These are phyloP conservation scores for Cyclophora punctaria DNA, from an alignment of 2,888 invertebrate genomes.

Conservation along the genomic window DNA sequence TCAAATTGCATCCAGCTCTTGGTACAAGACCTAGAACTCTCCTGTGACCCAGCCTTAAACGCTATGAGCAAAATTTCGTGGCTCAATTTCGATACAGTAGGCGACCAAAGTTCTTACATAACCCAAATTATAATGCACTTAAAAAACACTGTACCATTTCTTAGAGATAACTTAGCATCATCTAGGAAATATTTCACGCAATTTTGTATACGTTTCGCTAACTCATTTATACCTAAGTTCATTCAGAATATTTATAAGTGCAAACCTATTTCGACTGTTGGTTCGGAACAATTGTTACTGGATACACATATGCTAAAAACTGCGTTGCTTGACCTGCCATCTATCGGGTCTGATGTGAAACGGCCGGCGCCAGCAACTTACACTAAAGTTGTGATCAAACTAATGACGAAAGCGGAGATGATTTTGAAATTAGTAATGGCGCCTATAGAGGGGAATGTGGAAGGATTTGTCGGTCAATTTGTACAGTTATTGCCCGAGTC, in stretches of 20 bases:
- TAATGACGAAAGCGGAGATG: constrained; percentile 99
- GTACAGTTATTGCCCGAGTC: constrained; percentile 92
- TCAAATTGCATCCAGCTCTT: constrained; percentile 92
- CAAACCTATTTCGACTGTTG: constrained; percentile 89
- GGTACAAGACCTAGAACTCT: constrained; percentile 93
- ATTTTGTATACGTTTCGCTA: constrained; percentile 96
- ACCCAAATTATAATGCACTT: constrained; percentile 91
- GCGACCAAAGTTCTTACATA: constrained; percentile 97
- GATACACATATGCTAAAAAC: constrained; percentile 97
- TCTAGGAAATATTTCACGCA: constrained; percentile 98
- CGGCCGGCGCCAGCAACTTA: constrained; percentile 93
- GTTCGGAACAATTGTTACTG: constrained; percentile 94
- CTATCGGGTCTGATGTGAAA: constrained; percentile 90
- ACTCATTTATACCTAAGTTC: constrained; percentile 96
- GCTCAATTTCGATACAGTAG: constrained; percentile 94
- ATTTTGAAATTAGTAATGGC: constrained; percentile 99
- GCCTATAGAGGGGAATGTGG: constrained; percentile 80
- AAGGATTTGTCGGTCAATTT: constrained; percentile 91
- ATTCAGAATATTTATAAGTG: constrained; percentile 93
- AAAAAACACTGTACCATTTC: constrained; percentile 88
- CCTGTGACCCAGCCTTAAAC: constrained; percentile 93
- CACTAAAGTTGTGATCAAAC: constrained; percentile 86
- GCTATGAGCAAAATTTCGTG: constrained; percentile 96
- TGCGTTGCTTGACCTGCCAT: constrained; percentile 94
- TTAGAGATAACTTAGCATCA: constrained; percentile 91